Base-by-base conservation (phyloP, 2,113 vertebrate species). In the Calonectris borealis region DNA sequence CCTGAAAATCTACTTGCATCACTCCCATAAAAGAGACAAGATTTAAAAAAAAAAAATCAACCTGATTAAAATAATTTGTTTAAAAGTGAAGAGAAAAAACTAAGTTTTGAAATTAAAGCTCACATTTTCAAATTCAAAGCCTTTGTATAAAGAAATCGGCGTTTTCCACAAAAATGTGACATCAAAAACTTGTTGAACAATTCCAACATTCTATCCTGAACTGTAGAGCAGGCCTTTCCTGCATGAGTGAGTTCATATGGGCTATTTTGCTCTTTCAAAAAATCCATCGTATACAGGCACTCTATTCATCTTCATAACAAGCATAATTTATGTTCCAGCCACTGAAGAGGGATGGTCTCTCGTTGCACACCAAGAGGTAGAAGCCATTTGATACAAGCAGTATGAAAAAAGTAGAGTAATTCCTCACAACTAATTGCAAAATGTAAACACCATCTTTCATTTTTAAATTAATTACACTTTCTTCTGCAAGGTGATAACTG, bases 261-360 rank as follows among this genome's bases (percentile, higher is more conserved):
- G 81, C 52, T 92, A 87, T 93, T 94, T 48, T 49, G 11, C 32
- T 48, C 42, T 94, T 95, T 93, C 61, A 94, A 80, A 78, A 88
- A 94, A 12, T 11, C 34, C 27, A 89, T 34, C 20, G 2, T 38
- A 72, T 71, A 89, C 22, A 88, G 65, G 26, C 29, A 80, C 36
- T 83, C 51, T 46, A 89, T 66, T 86, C 32, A 40, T 88, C 88
- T 77, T 92, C 49, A 19, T 82, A 68, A 12, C 24, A 79, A 32
- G 38, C 8, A 73, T 26, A 76, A 80, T 76, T 96, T 95, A 51
- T 27, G 38, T 94, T 94, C 72, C 64, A 94, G 60, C 19, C 54
- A 89, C 71, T 76, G 18, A 48, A 84, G 34, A 94, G 13, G 55
- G 72, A 40, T 13, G 0, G 48, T 29, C 7, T 40, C 29, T 40